A percentile compares a stretch with the other conserved stretches of the same genome.
Evolutionary conservation across 2,797 vertebrate genomes (phyloP).

Genomic region (Margarornis squamiger): DNA sequence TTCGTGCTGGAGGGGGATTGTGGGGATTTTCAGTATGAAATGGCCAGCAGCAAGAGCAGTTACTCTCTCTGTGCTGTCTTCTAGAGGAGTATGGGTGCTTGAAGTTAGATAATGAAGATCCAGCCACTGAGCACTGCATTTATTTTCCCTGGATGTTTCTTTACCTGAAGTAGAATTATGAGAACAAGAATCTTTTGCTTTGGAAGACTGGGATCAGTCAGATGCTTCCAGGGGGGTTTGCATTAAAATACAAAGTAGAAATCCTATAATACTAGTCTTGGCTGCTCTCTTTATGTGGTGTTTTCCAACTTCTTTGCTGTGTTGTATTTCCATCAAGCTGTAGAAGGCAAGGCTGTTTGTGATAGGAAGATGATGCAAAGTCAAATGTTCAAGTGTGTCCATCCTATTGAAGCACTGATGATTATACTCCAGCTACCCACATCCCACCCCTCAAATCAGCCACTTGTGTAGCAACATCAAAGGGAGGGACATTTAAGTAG

Average conservation of each 20-base stretch:
- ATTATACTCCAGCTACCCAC: neutral
- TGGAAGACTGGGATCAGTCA: neutral
- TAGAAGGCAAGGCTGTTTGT: neutral
- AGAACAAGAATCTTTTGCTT: neutral
- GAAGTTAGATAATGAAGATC: neutral
- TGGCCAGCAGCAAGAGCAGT: neutral
- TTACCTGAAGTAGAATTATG: neutral
- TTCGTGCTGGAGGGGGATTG: neutral
- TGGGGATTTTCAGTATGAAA: neutral
- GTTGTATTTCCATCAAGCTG: neutral
- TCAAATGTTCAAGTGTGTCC: neutral
- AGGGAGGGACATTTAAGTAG: neutral
- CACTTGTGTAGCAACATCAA: neutral
- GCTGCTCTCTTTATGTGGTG: neutral
- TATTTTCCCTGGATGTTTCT: neutral
- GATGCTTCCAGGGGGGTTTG: neutral
- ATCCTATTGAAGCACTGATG: neutral
- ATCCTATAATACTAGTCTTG: neutral
- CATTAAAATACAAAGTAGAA: neutral
- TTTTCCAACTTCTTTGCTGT: neutral
- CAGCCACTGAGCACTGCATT: neutral
- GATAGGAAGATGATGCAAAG: neutral
- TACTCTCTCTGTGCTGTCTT: neutral
- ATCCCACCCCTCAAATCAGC: neutral
- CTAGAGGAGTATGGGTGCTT: neutral